These are phyloP conservation scores for Eulacestoma nigropectus DNA, from an alignment of 2,113 vertebrate genomes.

Conservation along the genomic window DNA sequence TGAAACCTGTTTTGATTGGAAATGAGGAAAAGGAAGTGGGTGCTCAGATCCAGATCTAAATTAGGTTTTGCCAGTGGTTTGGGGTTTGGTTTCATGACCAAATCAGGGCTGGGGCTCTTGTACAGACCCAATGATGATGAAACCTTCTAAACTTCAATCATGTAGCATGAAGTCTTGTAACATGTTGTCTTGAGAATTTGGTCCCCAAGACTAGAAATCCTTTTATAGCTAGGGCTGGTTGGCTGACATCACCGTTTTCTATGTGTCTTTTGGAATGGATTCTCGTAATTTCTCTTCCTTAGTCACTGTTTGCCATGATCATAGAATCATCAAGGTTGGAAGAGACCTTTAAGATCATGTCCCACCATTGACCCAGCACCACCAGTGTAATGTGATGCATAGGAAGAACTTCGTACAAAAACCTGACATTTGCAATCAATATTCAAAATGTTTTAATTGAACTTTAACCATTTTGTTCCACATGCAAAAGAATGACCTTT, in stretches of 20 bases:
- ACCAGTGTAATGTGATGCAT: not conserved
- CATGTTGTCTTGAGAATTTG: not conserved
- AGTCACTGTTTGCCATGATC: not conserved
- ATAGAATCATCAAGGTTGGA: not conserved
- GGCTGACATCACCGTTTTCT: not conserved
- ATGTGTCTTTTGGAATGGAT: not conserved
- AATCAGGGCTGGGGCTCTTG: not conserved
- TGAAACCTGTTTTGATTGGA: conserved; percentile 41
- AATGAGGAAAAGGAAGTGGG: conserved; percentile 42
- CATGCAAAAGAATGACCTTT: not conserved
- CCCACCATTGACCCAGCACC: not conserved
- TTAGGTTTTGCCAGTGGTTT: not conserved
- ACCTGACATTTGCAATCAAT: not conserved
- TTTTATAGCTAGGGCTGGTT: not conserved
- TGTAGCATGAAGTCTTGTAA: not conserved
- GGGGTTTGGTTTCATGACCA: conserved; percentile 26
- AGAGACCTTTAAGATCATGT: too few relatives aligned
- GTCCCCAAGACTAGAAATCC: not conserved
- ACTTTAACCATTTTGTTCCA: not conserved
- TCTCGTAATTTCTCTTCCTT: not conserved
- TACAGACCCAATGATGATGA: not conserved
- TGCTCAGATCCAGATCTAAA: conserved; percentile 39
- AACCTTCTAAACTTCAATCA: not conserved
- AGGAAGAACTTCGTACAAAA: not conserved
- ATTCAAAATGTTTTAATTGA: not conserved